Base-by-base conservation (phyloP, 2,888 invertebrate species). In the Phorcus lineatus region DNA sequence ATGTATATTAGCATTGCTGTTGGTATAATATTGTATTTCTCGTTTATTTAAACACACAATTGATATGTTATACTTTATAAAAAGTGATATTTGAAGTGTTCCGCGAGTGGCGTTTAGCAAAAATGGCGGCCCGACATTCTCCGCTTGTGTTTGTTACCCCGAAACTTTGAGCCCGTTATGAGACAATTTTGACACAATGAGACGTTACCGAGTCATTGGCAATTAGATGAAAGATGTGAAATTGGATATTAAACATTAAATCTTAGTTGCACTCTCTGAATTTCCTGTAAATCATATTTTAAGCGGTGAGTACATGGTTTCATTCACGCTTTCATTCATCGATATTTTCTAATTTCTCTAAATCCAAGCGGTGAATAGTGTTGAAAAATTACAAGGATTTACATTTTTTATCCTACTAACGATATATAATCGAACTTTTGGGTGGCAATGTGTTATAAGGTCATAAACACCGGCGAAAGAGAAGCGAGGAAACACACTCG, bases 401-500 rank as follows among this genome's bases (percentile, higher is more conserved):
- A 36, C 9, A 11, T 36, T 70, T 31, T 70, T 70, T 36, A 70
- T 70, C 28, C 36, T n/a, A 31, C 70, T 70, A 31, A 16, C 11
- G 36, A 31, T 36, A 36, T 11, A 17, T 19, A 70, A 16, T 70
- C 16, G 24, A 17, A 22, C 22, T 47, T 78, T 19, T 16, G 19
- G 40, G 28, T 22, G 62, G 24, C 52, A 28, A 6, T 16, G 19
- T 78, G 17, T 22, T 17, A 24, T 24, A 62, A 28, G 19, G 2
- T 24, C 3, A 2, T 66, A 40, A 47, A 24, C 19, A 66, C 40
- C 77, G 36, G 22, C 11, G n/a, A n/a, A 78, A 78, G 66, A 17
- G 17, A 66, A 40, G 31, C 17, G n/a, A 57, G 77, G 77, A 78
- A 78, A 40, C 77, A 78, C 77, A 78, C 62, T 57, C 22, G 40